Evolutionary conservation across 1,140 invertebrate genomes (phyloP).

Genomic region (Panulirus ornatus): DNA sequence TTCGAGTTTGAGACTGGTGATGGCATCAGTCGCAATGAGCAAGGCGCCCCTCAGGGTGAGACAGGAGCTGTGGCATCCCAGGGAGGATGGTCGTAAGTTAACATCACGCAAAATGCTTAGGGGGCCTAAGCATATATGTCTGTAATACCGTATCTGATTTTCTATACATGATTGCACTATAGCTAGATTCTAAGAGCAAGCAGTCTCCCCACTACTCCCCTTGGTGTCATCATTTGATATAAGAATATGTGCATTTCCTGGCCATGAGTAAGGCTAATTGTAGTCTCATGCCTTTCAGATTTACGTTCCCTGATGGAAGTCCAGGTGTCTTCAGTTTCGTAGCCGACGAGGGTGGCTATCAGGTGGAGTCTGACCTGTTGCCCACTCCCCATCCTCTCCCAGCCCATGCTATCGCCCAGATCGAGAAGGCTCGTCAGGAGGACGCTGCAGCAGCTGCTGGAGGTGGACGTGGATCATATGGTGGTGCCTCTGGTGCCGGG

Average conservation of each 20-base stretch:
- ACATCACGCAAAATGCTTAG: neutral
- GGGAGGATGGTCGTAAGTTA: slow-evolving; percentile 59
- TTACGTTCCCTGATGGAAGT: neutral
- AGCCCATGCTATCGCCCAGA: slow-evolving; percentile 1
- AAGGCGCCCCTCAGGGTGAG: slow-evolving; percentile 27
- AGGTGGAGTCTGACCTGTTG: neutral
- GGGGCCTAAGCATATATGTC: no score
- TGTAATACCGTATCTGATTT: no score
- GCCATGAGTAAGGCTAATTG: neutral
- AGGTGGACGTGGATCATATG: neutral
- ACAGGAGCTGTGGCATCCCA: slow-evolving; percentile 42
- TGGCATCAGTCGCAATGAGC: slow-evolving; percentile 5
- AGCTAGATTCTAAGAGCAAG: no score
- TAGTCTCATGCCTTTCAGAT: neutral
- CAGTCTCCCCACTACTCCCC: no score
- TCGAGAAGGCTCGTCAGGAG: neutral
- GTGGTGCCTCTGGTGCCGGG: neutral
- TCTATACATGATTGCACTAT: no score
- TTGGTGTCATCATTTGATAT: no score
- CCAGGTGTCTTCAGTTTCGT: neutral
- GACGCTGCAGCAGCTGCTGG: neutral
- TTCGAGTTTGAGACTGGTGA: slow-evolving; percentile 54
- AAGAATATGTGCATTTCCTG: no score
- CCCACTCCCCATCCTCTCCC: slow-evolving; percentile 10
- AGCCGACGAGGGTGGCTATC: neutral